Conservation (phyloP, 2,113 vertebrate genomes). For the Choloepus hoffmanni region DNA sequence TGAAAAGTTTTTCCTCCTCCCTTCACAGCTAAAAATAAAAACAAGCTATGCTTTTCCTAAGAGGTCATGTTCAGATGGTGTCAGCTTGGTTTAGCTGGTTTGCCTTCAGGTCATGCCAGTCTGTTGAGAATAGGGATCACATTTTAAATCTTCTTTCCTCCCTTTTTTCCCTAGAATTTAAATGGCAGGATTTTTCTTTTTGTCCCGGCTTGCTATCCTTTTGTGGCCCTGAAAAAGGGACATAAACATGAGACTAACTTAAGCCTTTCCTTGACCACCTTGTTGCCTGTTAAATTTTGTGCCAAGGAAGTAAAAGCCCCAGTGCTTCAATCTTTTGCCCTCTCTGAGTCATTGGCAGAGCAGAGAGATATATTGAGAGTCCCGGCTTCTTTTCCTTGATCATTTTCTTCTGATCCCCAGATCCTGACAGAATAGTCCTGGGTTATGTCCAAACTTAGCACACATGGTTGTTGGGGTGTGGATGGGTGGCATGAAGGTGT, state of each 20-base stretch:
- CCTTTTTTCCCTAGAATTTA: neutral
- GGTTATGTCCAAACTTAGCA: neutral
- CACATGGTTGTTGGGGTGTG: neutral
- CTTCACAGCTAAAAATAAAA: slow-evolving; percentile 38
- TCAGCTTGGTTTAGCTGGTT: neutral
- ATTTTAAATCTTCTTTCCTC: neutral
- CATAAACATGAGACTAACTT: slow-evolving; percentile 51
- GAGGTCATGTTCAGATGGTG: neutral
- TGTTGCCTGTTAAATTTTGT: slow-evolving; percentile 54
- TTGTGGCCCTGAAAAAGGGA: slow-evolving; percentile 26
- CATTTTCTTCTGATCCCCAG: neutral
- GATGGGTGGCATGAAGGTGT: too few relatives aligned
- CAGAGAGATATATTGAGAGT: neutral
- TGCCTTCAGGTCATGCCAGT: neutral
- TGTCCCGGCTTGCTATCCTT: neutral
- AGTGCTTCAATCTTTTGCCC: neutral
- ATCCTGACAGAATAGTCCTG: slow-evolving; percentile 8
- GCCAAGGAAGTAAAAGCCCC: slow-evolving; percentile 64
- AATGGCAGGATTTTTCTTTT: neutral
- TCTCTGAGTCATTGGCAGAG: neutral
- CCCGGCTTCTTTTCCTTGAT: neutral
- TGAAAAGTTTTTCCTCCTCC: neutral
- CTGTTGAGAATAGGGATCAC: slow-evolving; percentile 35
- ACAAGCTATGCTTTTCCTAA: neutral
- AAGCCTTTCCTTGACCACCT: neutral